Conservation (phyloP, 1,140 invertebrate species). For the Solenopsis invicta region DNA sequence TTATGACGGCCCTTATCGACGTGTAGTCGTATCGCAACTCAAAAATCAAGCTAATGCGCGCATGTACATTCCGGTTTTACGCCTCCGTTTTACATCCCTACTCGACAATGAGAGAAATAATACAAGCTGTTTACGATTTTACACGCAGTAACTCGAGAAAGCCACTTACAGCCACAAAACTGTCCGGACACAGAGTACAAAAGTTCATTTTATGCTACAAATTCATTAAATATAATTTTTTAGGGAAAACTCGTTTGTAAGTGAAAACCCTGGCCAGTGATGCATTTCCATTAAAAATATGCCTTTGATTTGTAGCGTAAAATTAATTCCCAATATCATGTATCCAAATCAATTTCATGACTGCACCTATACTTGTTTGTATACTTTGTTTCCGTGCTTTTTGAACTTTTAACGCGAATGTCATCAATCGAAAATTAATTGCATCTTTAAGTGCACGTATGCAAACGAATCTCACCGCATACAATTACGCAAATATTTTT, state of each 20-base stretch:
- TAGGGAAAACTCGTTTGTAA: no score
- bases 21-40: not conserved
- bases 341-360: no score
- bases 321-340: no score
- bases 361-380: not conserved
- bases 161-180: not conserved
- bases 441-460: no score
- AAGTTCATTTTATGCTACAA: no score
- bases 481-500: no score
- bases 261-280: no score
- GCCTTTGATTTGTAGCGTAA: no score
- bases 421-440: not conserved
- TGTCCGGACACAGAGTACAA: no score
- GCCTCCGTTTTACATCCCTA: not conserved
- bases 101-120: not conserved
- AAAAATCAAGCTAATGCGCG: conserved; percentile 12
- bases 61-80: not conserved
- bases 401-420: not conserved
- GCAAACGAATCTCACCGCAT: no score
- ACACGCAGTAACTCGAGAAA: not conserved
- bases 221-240: no score
- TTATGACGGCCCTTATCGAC: conserved; percentile 36
- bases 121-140: not conserved
- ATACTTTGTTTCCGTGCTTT: not conserved
- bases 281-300: no score